Evolutionary conservation across 2,797 vertebrate genomes (phyloP).

Genomic region (Geotrypetes seraphini): DNA sequence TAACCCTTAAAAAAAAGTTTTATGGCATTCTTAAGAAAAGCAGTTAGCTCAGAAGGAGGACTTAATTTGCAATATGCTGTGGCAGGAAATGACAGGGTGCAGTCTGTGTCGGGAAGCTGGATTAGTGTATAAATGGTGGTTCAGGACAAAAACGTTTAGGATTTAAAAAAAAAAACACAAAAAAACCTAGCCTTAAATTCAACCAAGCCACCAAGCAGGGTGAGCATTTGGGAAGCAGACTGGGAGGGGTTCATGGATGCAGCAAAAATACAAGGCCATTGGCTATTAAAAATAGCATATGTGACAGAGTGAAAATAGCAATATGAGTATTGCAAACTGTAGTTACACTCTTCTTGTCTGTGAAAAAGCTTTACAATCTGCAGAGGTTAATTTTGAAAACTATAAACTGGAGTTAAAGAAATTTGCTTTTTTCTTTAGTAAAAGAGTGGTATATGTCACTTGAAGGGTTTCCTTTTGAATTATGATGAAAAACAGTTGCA

Average conservation of each 20-base stretch:
- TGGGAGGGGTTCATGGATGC: conserved; percentile 42
- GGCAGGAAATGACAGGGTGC: conserved; percentile 45
- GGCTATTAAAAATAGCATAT: conserved; percentile 56
- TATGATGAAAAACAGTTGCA: not conserved
- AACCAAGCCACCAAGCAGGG: conserved; percentile 37
- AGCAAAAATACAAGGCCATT: conserved; percentile 56
- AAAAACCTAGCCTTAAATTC: conserved; percentile 53
- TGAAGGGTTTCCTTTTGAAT: not conserved
- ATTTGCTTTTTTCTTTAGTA: conserved; percentile 14
- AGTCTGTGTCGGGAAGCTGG: conserved; percentile 21
- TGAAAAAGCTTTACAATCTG: conserved; percentile 28
- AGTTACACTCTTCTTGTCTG: conserved; percentile 32
- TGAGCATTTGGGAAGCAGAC: conserved; percentile 36
- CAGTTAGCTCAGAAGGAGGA: conserved; percentile 25
- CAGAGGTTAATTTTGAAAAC: conserved; percentile 43
- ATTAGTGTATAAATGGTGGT: conserved; percentile 12
- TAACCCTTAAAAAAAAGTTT: not conserved
- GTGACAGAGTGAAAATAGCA: conserved; percentile 39
- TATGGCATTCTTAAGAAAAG: conserved; percentile 15
- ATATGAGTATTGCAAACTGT: conserved; percentile 32
- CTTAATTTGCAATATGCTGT: conserved; percentile 34
- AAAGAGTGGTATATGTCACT: too few species aligned
- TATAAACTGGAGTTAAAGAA: conserved; percentile 13
- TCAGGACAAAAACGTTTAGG: conserved; percentile 29
- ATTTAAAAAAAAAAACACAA: too few species aligned